phyloP scores from a whole-genome alignment of 2,797 vertebrate species.

The Parotocinclus haroldoi region DNA sequence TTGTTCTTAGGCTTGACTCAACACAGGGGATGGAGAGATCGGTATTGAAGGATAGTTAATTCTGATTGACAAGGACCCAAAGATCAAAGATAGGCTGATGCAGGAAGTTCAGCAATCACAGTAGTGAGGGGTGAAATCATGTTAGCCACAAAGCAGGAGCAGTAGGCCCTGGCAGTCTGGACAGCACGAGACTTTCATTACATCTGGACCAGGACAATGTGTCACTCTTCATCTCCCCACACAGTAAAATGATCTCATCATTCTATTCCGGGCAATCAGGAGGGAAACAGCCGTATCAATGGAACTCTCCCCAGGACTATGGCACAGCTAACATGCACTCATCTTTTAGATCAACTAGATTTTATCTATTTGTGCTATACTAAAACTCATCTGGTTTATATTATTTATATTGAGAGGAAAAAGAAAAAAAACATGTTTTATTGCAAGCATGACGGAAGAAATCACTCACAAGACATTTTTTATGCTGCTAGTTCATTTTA shows the following conservation, averaged over 20 bases:
- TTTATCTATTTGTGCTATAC: conserved; percentile 23
- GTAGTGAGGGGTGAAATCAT: conserved; percentile 52
- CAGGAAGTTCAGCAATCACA: conserved; percentile 63
- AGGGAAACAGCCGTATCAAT: conserved; percentile 50
- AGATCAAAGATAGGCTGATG: conserved; percentile 74
- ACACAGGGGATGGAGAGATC: conserved; percentile 39
- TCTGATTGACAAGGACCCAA: conserved; percentile 76
- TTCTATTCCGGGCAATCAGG: conserved; percentile 57
- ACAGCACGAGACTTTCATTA: conserved; percentile 68
- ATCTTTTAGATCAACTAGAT: conserved; percentile 29
- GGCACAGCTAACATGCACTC: conserved; percentile 22
- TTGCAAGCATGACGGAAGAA: conserved; percentile 31
- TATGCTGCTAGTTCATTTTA: conserved; percentile 25
- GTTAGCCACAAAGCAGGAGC: conserved; percentile 48
- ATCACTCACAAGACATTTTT: conserved; percentile 22
- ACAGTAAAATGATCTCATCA: conserved; percentile 70
- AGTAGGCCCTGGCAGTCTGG: conserved; percentile 34
- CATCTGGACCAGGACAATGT: conserved; percentile 69
- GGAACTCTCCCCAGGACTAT: conserved; percentile 24
- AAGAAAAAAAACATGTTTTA: conserved; percentile 26
- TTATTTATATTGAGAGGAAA: conserved; percentile 13
- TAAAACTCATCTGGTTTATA: conserved; percentile 25
- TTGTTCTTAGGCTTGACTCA: conserved; percentile 44
- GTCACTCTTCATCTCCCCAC: conserved; percentile 58
- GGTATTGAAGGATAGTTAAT: conserved; percentile 70